Evolutionary conservation across 2,888 invertebrate genomes (phyloP).

Genomic region (Tetranychus piercei): DNA sequence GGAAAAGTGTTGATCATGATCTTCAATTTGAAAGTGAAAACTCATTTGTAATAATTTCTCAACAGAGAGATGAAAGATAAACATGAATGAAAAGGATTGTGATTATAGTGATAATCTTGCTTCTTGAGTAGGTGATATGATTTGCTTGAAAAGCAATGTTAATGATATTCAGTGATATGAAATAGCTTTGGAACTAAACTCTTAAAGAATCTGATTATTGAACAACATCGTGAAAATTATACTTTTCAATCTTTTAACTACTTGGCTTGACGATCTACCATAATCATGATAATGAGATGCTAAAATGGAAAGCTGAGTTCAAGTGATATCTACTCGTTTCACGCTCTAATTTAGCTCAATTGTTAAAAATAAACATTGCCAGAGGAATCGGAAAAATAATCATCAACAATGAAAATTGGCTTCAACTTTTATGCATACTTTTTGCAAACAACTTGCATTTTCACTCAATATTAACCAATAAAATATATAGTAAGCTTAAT

Average conservation of each 20-base stretch:
- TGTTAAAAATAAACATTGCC: not conserved
- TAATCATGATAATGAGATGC: not conserved
- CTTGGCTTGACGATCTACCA: not conserved
- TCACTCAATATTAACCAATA: too few species aligned
- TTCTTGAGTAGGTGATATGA: not conserved
- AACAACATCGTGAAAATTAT: not conserved
- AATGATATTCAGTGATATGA: not conserved
- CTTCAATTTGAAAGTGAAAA: slow-evolving; percentile 8
- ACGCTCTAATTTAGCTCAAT: not conserved
- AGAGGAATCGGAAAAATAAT: too few species aligned
- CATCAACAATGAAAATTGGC: not conserved
- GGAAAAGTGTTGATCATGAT: not conserved
- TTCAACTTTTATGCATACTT: too few species aligned
- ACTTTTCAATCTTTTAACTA: not conserved
- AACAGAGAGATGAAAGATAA: not conserved
- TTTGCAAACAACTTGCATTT: too few species aligned
- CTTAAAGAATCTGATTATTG: not conserved
- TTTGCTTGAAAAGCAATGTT: not conserved
- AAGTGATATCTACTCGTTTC: not conserved
- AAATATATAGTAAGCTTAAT: too few species aligned
- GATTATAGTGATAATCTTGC: not conserved
- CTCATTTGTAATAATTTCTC: not conserved
- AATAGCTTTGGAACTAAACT: not conserved
- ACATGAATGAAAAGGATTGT: not conserved
- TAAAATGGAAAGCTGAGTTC: not conserved